Conservation (phyloP, 2,113 vertebrate genomes). For the Macquaria ambigua region DNA sequence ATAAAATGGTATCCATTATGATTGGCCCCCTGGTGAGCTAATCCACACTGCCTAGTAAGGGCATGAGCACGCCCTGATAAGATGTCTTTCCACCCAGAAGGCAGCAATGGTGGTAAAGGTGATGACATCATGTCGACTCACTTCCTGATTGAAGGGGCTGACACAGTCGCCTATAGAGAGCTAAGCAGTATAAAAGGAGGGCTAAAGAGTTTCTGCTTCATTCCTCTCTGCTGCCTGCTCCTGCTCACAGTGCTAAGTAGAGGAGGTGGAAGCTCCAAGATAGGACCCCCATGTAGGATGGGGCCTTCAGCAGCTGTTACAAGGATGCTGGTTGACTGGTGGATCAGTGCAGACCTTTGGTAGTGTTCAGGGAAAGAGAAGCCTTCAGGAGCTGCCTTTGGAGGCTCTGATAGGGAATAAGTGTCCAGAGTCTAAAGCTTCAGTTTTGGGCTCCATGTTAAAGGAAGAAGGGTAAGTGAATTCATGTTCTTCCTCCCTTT, state of each 20-base stretch:
- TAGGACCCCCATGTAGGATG: conserved; percentile 48
- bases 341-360: conserved; percentile 25
- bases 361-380: conserved; percentile 45
- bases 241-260: conserved; percentile 69
- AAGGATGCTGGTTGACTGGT: conserved; percentile 27
- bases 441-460: background rate
- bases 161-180: conserved; percentile 96
- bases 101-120: conserved; percentile 80
- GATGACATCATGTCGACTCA: conserved; percentile 99
- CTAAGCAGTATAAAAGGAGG: conserved; percentile 92
- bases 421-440: background rate
- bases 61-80: conserved; percentile 64
- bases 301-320: conserved; percentile 34
- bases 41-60: conserved; percentile 73
- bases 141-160: conserved; percentile 96
- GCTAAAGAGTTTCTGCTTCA: conserved; percentile 84
- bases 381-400: conserved; percentile 37
- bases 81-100: conserved; percentile 87
- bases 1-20: conserved; percentile 40
- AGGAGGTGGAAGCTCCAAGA: conserved; percentile 38
- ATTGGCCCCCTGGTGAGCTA: conserved; percentile 47
- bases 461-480: conserved; percentile 86
- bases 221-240: conserved; percentile 84
- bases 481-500: conserved; percentile 30
- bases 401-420: conserved; percentile 3